Percentiles rank a stretch among this genome's conserved stretches.
These are phyloP conservation scores for Hippoglossus hippoglossus DNA, from an alignment of 2,797 vertebrate species.

Conservation along the genomic window DNA sequence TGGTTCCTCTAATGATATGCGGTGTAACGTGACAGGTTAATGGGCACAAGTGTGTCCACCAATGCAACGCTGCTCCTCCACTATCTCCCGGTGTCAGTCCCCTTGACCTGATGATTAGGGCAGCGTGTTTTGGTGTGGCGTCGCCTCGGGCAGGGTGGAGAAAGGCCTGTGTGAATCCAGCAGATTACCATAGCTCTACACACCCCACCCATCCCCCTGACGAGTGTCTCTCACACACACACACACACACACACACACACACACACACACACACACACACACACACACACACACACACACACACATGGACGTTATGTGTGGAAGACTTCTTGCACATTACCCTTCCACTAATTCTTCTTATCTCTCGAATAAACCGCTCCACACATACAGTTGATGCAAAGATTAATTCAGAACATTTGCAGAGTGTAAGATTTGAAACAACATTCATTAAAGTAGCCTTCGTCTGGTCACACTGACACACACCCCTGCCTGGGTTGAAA, in stretches of 20 bases:
- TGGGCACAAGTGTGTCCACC: slow-evolving; percentile 31
- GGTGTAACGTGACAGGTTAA: slow-evolving; percentile 33
- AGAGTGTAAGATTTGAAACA: not conserved
- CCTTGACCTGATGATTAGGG: slow-evolving; percentile 74
- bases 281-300: slow-evolving; percentile 18
- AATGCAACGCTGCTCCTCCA: slow-evolving; percentile 54
- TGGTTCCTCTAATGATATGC: slow-evolving; percentile 30
- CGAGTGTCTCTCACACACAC: not conserved
- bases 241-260: slow-evolving; percentile 15
- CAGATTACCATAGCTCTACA: slow-evolving; percentile 79
- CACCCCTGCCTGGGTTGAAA: slow-evolving; percentile 1
- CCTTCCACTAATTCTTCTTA: not conserved
- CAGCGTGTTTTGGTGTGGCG: slow-evolving; percentile 68
- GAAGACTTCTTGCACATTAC: slow-evolving; percentile 5
- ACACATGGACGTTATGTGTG: slow-evolving; percentile 4
- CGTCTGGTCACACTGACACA: not conserved
- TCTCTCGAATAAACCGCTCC: not conserved
- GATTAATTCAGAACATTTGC: not conserved
- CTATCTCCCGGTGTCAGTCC: slow-evolving; percentile 76
- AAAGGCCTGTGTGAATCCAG: slow-evolving; percentile 81
- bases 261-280: slow-evolving; percentile 12
- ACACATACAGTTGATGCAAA: not conserved
- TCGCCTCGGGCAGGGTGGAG: slow-evolving; percentile 79
- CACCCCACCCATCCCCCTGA: slow-evolving; percentile 77
- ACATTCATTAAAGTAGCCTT: not conserved